Percentiles rank a stretch among this genome's conserved stretches.
phyloP scores from a whole-genome alignment of 2,797 vertebrate genomes.

The Menidia menidia region DNA sequence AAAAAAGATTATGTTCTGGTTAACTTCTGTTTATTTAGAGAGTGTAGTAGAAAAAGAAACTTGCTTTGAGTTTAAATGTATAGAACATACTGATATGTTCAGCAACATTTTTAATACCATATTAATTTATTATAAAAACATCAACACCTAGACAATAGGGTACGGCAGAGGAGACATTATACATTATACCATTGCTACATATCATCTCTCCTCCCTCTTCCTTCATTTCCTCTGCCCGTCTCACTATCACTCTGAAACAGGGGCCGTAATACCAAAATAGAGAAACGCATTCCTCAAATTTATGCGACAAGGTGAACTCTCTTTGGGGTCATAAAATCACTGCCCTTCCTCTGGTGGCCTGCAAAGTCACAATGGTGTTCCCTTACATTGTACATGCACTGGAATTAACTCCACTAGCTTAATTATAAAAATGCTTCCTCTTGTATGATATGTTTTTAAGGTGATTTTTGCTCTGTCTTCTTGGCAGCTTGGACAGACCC shows the following conservation, averaged over 20 bases:
- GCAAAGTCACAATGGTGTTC: not conserved
- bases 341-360: not conserved
- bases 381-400: not conserved
- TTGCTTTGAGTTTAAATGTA: not conserved
- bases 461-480: too few relatives aligned
- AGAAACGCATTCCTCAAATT: constrained; percentile 8
- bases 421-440: not conserved
- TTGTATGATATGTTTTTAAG: not conserved
- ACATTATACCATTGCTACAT: not conserved
- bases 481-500: too few relatives aligned
- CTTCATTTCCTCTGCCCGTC: not conserved
- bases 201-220: not conserved
- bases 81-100: too few relatives aligned
- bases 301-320: constrained; percentile 1
- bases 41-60: not conserved
- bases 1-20: not conserved
- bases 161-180: not conserved
- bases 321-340: constrained; percentile 4
- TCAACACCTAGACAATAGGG: not conserved
- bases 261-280: not conserved
- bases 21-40: not conserved
- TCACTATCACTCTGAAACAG: not conserved
- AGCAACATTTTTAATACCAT: too few relatives aligned
- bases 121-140: not conserved
- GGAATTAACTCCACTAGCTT: constrained; percentile 2